phyloP scores from a whole-genome alignment of 2,797 vertebrate genomes.

The Melanotaenia maccullochi region DNA sequence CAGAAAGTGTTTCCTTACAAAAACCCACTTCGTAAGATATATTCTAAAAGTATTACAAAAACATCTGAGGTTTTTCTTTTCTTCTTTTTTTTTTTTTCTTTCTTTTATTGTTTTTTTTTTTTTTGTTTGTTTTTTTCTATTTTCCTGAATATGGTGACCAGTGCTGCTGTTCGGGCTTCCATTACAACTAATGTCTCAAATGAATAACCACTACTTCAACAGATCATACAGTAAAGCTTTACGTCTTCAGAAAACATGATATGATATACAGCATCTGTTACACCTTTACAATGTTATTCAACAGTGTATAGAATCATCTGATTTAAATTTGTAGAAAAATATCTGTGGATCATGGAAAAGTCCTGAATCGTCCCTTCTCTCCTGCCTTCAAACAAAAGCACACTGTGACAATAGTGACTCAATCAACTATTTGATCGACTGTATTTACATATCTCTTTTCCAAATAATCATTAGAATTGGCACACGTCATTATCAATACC shows the following conservation, averaged over 20 bases:
- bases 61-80: constrained; percentile 77
- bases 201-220: constrained; percentile 81
- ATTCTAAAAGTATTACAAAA: constrained; percentile 85
- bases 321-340: constrained; percentile 87
- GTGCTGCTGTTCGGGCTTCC: constrained; percentile 80
- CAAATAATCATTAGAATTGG: constrained; percentile 75
- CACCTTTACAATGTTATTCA: constrained; percentile 85
- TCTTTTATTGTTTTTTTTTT: constrained; percentile 33
- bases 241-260: constrained; percentile 80
- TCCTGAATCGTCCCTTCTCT: constrained; percentile 83
- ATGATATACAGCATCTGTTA: constrained; percentile 85
- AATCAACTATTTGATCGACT: constrained; percentile 73
- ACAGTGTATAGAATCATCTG: constrained; percentile 87
- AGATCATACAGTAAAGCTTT: constrained; percentile 82
- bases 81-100: constrained; percentile 23
- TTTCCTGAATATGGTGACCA: constrained; percentile 82
- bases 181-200: constrained; percentile 78
- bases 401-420: constrained; percentile 78
- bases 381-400: constrained; percentile 80
- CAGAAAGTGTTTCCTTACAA: constrained; percentile 81
- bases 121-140: constrained; percentile 52
- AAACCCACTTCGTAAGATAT: constrained; percentile 83
- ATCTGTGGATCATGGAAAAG: constrained; percentile 84
- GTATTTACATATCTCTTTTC: constrained; percentile 78
- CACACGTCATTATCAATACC: constrained; percentile 79